Evolutionary conservation across 2,797 vertebrate genomes (phyloP), one percentile per base, ranked within the genome.

Genomic region (Spinus pinus): DNA sequence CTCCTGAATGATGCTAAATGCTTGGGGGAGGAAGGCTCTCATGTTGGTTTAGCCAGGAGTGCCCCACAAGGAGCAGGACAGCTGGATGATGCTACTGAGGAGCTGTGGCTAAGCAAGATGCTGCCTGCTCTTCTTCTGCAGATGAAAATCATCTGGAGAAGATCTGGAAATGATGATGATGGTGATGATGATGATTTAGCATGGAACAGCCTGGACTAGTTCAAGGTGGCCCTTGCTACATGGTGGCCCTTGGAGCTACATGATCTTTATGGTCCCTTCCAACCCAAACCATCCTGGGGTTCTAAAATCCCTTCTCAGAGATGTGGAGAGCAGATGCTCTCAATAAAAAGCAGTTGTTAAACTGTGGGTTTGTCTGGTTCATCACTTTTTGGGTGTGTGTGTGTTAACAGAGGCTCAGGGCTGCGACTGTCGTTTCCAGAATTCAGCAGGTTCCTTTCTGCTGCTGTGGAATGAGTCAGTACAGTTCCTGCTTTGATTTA

Each of bases 401-500:
- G 11, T 54, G 13, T 84, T 81, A 66, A 56, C 54, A 88, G 67
- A 73, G 66, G 90, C 88, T 94, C 71, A 70, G 83, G 86, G 94
- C 80, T 91, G 94, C 23, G 2, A 58, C 69, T 69, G 91, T 42
- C 39, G 9, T 84, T 87, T 46, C 6, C 80, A 82, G 81, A 88
- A 80, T 97, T 47, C 79, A 77, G 86, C 73, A 84, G 87, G 92
- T 92, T 94, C 86, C 92, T 91, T 86, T 22, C 91, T 88, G 75
- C 91, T 62, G 67, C 91, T 71, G 74, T 54, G 65, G 82, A 74
- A 86, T 94, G 95, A 95, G 62, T 95, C 95, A 94, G 95, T 94
- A 37, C 72, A 70, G 90, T 79, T 94, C 86, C 94, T 92, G 92
- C 95, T 95, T 94, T 95, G 95, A 95, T 96, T 97, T 95, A 91